Percentiles rank a stretch among this genome's conserved stretches.
phyloP scores from a whole-genome alignment of 2,113 vertebrate genomes.

The Chascanopsetta lugubris region DNA sequence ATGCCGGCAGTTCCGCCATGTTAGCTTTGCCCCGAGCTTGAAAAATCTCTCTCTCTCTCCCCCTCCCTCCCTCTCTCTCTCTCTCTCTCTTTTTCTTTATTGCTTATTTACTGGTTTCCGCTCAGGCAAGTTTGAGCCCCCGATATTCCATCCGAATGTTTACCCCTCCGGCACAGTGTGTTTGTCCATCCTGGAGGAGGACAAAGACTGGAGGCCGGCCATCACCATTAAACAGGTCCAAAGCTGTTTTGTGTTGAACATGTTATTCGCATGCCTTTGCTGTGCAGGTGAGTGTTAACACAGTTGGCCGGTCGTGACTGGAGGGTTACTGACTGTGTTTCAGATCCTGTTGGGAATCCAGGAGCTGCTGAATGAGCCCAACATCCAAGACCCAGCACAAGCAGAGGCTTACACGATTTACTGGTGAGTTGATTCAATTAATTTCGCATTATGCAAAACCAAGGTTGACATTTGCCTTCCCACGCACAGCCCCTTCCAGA shows the following conservation, averaged over 20 bases:
- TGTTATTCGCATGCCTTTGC: no score
- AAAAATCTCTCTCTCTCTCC: neutral
- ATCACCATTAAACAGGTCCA: slow-evolving; percentile 95
- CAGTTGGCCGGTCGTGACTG: slow-evolving; percentile 8
- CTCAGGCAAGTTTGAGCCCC: slow-evolving; percentile 97
- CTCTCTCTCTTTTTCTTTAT: neutral
- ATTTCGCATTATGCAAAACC: neutral
- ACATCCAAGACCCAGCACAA: slow-evolving; percentile 84
- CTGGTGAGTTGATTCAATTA: slow-evolving; percentile 66
- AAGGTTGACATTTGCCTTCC: no score
- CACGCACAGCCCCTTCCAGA: no score
- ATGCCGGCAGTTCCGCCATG: neutral
- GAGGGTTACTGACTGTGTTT: neutral
- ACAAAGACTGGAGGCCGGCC: slow-evolving; percentile 99
- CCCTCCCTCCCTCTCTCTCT: no score
- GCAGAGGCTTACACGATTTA: slow-evolving; percentile 84
- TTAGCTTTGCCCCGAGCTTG: neutral
- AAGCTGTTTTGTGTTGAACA: no score
- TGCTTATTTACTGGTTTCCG: slow-evolving; percentile 4
- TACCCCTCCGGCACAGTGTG: slow-evolving; percentile 98
- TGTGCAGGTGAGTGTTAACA: no score
- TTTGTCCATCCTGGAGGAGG: slow-evolving; percentile 97
- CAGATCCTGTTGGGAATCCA: slow-evolving; percentile 83
- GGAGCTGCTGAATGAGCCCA: slow-evolving; percentile 84
- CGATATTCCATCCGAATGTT: slow-evolving; percentile 96